Base-by-base conservation (phyloP, 2,113 vertebrate genomes). In the Myotis lucifugus region DNA sequence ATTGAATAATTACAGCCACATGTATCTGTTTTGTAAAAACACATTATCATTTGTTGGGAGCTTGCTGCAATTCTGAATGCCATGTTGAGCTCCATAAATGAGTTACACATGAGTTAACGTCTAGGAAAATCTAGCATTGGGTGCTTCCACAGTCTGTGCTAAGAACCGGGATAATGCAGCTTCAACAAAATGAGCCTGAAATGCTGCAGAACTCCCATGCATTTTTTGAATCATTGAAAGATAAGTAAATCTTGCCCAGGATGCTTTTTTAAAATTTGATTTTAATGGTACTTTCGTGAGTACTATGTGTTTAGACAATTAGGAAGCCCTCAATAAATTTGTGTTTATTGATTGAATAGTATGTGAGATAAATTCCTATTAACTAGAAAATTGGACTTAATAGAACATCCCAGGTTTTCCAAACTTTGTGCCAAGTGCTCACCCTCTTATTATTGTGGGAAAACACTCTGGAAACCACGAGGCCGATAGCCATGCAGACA, bases 1-100 rank as follows among this genome's bases (percentile, higher is more conserved):
- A 70, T 8, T 78, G 77, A 95, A 76, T 72, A 89, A 91, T 64
- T 83, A 69, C 48, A 74, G 42, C 40, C 86, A 86, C 23, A 15
- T 79, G 48, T n/a, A 50, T 78, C 42, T 90, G 40, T 32, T 85
- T 84, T 59, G 15, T 66, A 83, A 91, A 93, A 42, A 56, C 2
- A 3, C 9, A 8, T 46, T 92, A 48, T 76, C 56, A 46, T 64
- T 83, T 84, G 15, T 37, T 70, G 29, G 37, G 46, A 6, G 2
- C 6, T 69, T 59, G 56, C 29, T 76, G 29, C 23, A 79, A 83
- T 27, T 74, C 56, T 74, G 61, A 78, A 70, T 64, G 23, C 50
- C 15, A 4, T 2, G 8, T n/a, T 90, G 72, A 46, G 23, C 50
- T 46, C 46, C 40, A 56, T 18, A 37, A 79, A 40, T 32, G 4